A percentile compares a stretch with the other conserved stretches of the same genome.
Conservation (phyloP, 1,140 invertebrate genomes). For the Theocolax elegans region DNA sequence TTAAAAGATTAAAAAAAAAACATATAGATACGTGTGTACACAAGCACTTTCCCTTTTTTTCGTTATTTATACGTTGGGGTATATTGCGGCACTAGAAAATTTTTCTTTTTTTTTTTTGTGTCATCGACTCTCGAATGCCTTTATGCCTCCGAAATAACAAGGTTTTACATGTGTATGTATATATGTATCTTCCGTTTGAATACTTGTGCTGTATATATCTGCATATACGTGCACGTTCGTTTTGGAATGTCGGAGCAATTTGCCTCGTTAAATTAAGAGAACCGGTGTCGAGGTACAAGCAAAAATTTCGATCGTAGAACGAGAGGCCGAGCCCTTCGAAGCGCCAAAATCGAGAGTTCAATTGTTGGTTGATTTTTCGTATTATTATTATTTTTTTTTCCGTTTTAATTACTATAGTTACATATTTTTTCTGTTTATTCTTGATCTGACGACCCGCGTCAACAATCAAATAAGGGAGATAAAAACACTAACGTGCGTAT, state of each 20-base stretch:
- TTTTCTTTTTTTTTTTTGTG: too few relatives aligned
- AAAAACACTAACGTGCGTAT: slow-evolving; percentile 40
- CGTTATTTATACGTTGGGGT: slow-evolving; percentile 50
- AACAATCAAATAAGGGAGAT: slow-evolving; percentile 53
- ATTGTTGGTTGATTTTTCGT: not conserved
- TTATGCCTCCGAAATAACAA: slow-evolving; percentile 17
- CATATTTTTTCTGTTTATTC: not conserved
- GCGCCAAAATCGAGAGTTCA: slow-evolving; percentile 43
- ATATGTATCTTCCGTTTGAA: too few relatives aligned
- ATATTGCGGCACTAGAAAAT: slow-evolving; percentile 43
- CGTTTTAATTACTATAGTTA: not conserved
- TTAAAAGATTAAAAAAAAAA: slow-evolving; percentile 28
- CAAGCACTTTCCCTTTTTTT: slow-evolving; percentile 42
- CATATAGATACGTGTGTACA: not conserved
- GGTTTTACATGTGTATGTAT: too few relatives aligned
- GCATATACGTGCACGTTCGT: slow-evolving; percentile 19
- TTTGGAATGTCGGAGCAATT: slow-evolving; percentile 31
- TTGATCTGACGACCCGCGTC: slow-evolving; percentile 64
- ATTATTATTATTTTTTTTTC: slow-evolving; percentile 8
- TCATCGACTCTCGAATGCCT: slow-evolving; percentile 17
- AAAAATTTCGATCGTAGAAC: slow-evolving; percentile 17
- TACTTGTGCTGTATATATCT: too few relatives aligned
- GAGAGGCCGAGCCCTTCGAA: slow-evolving; percentile 49
- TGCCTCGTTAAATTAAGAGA: not conserved
- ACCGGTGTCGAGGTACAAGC: not conserved